phyloP scores from a whole-genome alignment of 2,797 vertebrate species.

The Sebastes glaucus region DNA sequence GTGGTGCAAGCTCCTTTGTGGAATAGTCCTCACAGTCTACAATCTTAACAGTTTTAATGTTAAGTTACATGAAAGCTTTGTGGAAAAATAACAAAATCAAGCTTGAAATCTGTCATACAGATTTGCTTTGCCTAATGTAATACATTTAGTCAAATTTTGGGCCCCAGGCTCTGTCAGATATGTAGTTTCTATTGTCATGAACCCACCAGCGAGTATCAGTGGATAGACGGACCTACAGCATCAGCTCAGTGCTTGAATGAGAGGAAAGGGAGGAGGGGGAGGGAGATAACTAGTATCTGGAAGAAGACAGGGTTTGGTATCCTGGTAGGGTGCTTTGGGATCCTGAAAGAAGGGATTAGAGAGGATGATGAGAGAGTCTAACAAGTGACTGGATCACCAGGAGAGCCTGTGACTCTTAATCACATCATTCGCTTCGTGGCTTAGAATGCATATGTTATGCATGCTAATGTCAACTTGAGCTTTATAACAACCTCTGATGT shows the following conservation, averaged over 20 bases:
- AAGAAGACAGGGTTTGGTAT: constrained; percentile 14
- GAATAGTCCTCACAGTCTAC: neutral
- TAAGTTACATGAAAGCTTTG: neutral
- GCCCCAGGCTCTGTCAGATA: neutral
- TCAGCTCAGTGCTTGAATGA: neutral
- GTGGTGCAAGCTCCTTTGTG: neutral
- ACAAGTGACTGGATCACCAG: constrained; percentile 50
- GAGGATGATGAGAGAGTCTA: constrained; percentile 50
- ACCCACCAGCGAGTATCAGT: neutral
- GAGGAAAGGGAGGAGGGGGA: neutral
- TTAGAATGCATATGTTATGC: neutral
- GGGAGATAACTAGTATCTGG: neutral
- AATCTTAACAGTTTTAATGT: neutral
- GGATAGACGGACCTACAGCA: neutral
- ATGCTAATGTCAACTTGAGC: neutral
- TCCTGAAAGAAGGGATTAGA: constrained; percentile 71
- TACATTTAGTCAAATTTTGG: neutral
- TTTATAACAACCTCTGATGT: neutral
- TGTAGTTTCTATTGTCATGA: neutral
- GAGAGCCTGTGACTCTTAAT: constrained; percentile 16
- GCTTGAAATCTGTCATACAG: neutral
- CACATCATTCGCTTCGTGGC: neutral
- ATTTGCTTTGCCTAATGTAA: neutral
- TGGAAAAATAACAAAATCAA: neutral
- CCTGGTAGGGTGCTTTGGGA: constrained; percentile 22